A percentile compares a stretch with the other conserved stretches of the same genome.
phyloP scores from a whole-genome alignment of 2,113 vertebrate genomes.

The Hippopotamus amphibius region DNA sequence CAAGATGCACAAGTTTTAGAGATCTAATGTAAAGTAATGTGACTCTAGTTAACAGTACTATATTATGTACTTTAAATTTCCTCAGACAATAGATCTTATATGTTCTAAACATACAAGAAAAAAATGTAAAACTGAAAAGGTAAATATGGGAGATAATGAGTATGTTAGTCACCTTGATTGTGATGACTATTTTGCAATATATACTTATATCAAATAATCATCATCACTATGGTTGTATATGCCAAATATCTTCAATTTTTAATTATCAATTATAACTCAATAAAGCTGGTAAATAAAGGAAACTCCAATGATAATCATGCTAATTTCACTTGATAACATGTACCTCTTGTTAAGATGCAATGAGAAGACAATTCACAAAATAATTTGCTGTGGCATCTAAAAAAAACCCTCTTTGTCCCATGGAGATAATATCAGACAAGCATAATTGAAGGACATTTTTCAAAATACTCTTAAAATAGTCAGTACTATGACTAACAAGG shows the following conservation, averaged over 20 bases:
- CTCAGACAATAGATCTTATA: no score
- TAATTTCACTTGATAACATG: neutral
- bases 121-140: no score
- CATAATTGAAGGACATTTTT: neutral
- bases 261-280: neutral
- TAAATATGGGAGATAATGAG: no score
- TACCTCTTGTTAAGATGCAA: neutral
- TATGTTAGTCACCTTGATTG: no score
- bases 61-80: neutral
- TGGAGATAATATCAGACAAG: no score
- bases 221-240: neutral
- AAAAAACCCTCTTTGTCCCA: no score
- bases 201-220: no score
- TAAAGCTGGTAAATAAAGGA: neutral
- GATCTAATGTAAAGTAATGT: neutral
- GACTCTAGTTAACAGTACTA: neutral
- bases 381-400: neutral
- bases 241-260: neutral
- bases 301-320: neutral
- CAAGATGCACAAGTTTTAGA: neutral
- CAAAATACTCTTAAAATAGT: neutral
- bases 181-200: no score
- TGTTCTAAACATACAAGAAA: no score
- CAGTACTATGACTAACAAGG: neutral
- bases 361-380: neutral